Percentiles rank a stretch among this genome's conserved stretches.
Conservation (phyloP, 2,888 invertebrate genomes). For the Netelia virgata region DNA sequence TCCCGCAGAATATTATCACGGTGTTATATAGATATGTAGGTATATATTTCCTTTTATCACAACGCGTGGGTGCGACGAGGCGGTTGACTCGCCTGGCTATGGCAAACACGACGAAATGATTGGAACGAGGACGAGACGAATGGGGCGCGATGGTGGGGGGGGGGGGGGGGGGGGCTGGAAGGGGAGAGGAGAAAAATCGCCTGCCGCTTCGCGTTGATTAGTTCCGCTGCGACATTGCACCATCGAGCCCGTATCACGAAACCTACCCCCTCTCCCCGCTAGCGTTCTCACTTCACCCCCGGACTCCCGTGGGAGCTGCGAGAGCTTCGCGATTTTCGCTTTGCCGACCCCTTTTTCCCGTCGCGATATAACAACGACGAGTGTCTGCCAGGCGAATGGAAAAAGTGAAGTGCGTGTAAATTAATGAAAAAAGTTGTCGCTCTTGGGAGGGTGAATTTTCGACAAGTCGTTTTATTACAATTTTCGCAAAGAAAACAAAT, state of each 20-base stretch:
- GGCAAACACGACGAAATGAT: slow-evolving; percentile 39
- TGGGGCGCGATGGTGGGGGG: slow-evolving; percentile 20
- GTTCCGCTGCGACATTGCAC: slow-evolving; percentile 78
- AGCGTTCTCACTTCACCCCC: slow-evolving; percentile 40
- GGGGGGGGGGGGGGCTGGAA: not conserved
- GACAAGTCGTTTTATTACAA: not conserved
- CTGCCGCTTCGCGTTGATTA: slow-evolving; percentile 78
- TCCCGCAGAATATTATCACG: slow-evolving; percentile 75
- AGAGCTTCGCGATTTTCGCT: slow-evolving; percentile 51
- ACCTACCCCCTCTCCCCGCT: slow-evolving; percentile 29
- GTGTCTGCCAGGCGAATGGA: slow-evolving; percentile 23
- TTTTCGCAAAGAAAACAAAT: not conserved
- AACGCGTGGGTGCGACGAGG: slow-evolving; percentile 30
- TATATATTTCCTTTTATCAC: slow-evolving; percentile 61
- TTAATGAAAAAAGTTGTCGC: slow-evolving; percentile 38
- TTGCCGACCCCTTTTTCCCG: slow-evolving; percentile 52
- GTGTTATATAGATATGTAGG: no score
- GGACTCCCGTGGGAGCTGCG: slow-evolving; percentile 52
- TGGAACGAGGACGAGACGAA: slow-evolving; percentile 43
- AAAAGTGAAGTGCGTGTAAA: slow-evolving; percentile 21
- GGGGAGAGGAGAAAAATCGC: slow-evolving; percentile 73
- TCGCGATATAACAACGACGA: slow-evolving; percentile 72
- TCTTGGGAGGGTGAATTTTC: not conserved
- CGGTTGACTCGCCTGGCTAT: slow-evolving; percentile 8
- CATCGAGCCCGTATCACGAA: slow-evolving; percentile 53